Evolutionary conservation across 2,888 invertebrate genomes (phyloP), one percentile per base, ranked within the genome.

Genomic region (Hydriomena furcata): DNA sequence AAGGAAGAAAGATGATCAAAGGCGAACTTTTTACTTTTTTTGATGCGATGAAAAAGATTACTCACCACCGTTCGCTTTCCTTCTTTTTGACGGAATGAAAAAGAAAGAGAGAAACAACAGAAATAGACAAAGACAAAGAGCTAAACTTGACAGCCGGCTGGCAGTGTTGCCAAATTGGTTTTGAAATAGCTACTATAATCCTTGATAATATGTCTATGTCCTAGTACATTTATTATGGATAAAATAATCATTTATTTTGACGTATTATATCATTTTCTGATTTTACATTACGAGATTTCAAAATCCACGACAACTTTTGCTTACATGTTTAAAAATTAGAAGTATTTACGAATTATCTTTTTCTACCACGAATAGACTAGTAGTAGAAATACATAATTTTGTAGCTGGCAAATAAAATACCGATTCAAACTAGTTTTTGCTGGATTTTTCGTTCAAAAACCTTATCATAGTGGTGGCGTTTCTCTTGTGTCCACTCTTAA

Each of bases 11-110:
- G 56, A 51, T 17, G 53, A 49, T 54, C 7, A 31, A 45, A 48
- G 32, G 28, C 36, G 17, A 53, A 49, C 43, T 60, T 57, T 34
- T 58, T 27, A 42, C 43, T 51, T 65, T 64, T 64, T 65, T 53
- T 58, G 68, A 34, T 46, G 43, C 48, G 36, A 30, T 40, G 55
- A 44, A 71, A 69, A 72, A 68, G 61, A 79, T 76, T 79, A 84
- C 84, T 85, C 82, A 85, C 84, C 82, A 65, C 77, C 71, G 65
- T 57, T 67, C 67, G 68, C 71, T 77, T 74, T 71, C 68, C 72
- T 79, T 73, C 80, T 79, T 76, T 80, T 78, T 68, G 73, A 78
- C 70, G 68, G 82, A 83, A 76, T 79, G 76, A 56, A 68, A 56
- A 62, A 32, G 67, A 75, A 62, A 57, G 75, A 71, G 73, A 78